A percentile compares a stretch with the other conserved stretches of the same genome.
phyloP scores from a whole-genome alignment of 2,113 vertebrate species.

The Spea bombifrons region DNA sequence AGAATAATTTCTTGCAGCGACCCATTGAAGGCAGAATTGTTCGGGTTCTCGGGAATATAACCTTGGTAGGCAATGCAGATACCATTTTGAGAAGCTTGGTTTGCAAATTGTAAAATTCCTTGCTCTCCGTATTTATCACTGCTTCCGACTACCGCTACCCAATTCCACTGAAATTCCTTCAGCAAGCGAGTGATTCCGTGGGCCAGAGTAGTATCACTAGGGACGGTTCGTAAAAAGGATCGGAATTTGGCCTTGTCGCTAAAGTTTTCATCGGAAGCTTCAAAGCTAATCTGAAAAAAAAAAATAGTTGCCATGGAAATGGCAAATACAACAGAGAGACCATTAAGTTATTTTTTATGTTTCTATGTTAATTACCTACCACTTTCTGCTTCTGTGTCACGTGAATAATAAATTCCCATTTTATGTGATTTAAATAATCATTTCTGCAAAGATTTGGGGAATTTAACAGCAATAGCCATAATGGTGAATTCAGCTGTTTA shows the following conservation, averaged over 20 bases:
- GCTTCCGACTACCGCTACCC: slow-evolving; percentile 73
- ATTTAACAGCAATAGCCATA: too few relatives aligned
- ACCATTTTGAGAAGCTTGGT: slow-evolving; percentile 49
- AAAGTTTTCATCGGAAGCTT: slow-evolving; percentile 67
- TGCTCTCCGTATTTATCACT: slow-evolving; percentile 73
- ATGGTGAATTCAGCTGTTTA: too few relatives aligned
- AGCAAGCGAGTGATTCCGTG: slow-evolving; percentile 63
- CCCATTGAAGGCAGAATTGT: not conserved
- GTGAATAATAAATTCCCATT: too few relatives aligned
- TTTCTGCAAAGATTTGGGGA: too few relatives aligned
- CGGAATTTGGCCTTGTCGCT: slow-evolving; percentile 53
- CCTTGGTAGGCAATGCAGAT: slow-evolving; percentile 72
- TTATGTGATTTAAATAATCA: too few relatives aligned
- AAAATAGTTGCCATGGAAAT: not conserved
- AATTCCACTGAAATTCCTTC: slow-evolving; percentile 67
- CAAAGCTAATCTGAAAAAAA: slow-evolving; percentile 65
- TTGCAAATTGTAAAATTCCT: slow-evolving; percentile 65
- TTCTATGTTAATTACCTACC: too few relatives aligned
- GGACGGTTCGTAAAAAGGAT: slow-evolving; percentile 71
- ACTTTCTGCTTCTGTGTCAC: too few relatives aligned
- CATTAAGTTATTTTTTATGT: too few relatives aligned
- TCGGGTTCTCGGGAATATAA: slow-evolving; percentile 57
- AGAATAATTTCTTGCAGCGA: slow-evolving; percentile 53
- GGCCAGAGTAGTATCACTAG: slow-evolving; percentile 65
- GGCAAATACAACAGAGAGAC: too few relatives aligned